These are phyloP conservation scores for Maniola hyperantus DNA, from an alignment of 2,888 invertebrate species.

Conservation along the genomic window DNA sequence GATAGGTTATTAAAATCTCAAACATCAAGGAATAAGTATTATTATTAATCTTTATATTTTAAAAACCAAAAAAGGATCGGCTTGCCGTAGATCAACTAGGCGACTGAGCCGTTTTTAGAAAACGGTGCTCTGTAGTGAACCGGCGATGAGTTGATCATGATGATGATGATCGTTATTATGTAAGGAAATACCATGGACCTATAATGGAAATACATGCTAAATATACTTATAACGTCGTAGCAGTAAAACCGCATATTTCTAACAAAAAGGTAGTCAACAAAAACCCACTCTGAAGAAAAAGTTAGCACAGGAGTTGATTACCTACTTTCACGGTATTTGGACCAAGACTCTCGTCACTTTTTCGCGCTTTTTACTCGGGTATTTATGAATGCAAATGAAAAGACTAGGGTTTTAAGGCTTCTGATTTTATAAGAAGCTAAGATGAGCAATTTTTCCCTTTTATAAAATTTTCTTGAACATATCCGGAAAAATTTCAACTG, in stretches of 20 bases:
- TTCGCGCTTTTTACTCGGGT: constrained; percentile 52
- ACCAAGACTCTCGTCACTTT: constrained; percentile 71
- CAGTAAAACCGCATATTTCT: constrained; percentile 11
- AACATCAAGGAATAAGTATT: too few relatives aligned
- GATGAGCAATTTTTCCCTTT: constrained; percentile 14
- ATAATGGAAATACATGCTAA: too few relatives aligned
- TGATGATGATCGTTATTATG: too few relatives aligned
- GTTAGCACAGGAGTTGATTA: constrained; percentile 69
- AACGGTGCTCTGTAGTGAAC: too few relatives aligned
- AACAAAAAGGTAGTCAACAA: constrained; percentile 56
- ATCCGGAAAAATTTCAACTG: neutral
- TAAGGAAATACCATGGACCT: too few relatives aligned
- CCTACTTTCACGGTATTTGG: constrained; percentile 69
- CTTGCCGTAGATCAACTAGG: too few relatives aligned
- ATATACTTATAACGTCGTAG: neutral
- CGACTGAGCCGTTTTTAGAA: too few relatives aligned
- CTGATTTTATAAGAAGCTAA: constrained; percentile 28
- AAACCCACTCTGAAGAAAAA: constrained; percentile 66
- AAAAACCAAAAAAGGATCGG: too few relatives aligned
- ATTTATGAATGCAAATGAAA: constrained; percentile 61
- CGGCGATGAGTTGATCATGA: too few relatives aligned
- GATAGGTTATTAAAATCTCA: too few relatives aligned
- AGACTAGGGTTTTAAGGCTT: constrained; percentile 28
- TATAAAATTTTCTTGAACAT: neutral
- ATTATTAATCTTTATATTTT: neutral